Evolutionary conservation across 2,113 vertebrate species (phyloP), one percentile per base, ranked within the genome.

Genomic region (Larimichthys polyactis): DNA sequence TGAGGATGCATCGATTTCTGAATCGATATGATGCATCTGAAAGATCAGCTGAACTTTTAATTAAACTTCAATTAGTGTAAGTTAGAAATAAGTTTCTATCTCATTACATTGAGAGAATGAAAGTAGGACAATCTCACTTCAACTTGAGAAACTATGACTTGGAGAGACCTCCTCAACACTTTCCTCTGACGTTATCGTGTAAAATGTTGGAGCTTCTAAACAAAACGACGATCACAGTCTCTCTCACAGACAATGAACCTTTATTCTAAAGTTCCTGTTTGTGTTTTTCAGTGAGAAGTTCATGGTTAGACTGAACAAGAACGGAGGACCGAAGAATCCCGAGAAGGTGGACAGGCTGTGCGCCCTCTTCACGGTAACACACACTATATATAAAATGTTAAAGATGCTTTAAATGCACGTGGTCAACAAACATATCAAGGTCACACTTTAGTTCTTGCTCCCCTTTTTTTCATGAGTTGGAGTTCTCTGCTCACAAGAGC

Each of bases 231-330:
- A 24, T 24, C 19, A n/a, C 14, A 70, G 7, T 15, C 63, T 68
- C 48, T 8, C 12, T 9, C 29, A 15, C 2, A 2, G 3, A 58
- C 3, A 11, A 66, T 8, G n/a, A 69, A 48, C 52, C 11, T 54
- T 8, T 16, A 3, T 12, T n/a, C 1, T 0, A 0, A 2, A 70
- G 7, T 1, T 22, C 85, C 54, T 92, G 86, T 83, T 72, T 80
- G 52, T 92, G 79, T 87, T 94, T 95, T 78, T 88, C 65, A 99
- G 98, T 90, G 98, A 99, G 94, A 97, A 96, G 89, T 99, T 99
- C 91, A 96, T 99, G 96, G 98, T 99, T 88, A 96, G 96, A 87
- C 94, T 99, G 82, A 99, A 99, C 96, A 99, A 99, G 95, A 99
- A 97, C 0, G 98, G 98, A 89, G 97, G 96, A 19, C 97, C 97